phyloP scores from a whole-genome alignment of 1,140 invertebrate genomes.

The Phymastichus coffea region DNA sequence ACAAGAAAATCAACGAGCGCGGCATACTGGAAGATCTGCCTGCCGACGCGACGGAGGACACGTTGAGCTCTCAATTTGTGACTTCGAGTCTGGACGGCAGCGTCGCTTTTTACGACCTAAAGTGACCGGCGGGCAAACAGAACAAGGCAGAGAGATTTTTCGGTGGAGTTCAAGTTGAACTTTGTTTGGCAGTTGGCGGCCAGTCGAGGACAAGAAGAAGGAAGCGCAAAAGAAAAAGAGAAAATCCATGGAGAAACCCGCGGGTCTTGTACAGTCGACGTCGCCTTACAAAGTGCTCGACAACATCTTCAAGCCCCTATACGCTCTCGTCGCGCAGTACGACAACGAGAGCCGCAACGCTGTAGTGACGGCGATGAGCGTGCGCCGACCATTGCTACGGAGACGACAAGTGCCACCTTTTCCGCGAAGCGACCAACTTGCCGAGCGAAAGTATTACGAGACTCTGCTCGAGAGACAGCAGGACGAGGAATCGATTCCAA shows the following conservation, averaged over 20 bases:
- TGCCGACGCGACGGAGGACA: slow-evolving; percentile 43
- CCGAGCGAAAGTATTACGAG: slow-evolving; percentile 35
- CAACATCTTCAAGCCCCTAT: slow-evolving; percentile 62
- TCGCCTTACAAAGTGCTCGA: slow-evolving; percentile 62
- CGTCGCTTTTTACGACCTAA: slow-evolving; percentile 72
- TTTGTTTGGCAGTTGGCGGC: slow-evolving; percentile 11
- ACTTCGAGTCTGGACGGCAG: slow-evolving; percentile 66
- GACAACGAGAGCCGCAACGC: slow-evolving; percentile 31
- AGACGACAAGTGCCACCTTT: slow-evolving; percentile 31
- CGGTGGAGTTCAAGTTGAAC: no score
- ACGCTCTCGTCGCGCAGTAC: slow-evolving; percentile 45
- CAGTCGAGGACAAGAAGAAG: slow-evolving; percentile 36
- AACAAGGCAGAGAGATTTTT: no score
- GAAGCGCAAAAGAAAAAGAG: slow-evolving; percentile 4
- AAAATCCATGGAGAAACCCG: slow-evolving; percentile 46
- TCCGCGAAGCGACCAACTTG: slow-evolving; percentile 21
- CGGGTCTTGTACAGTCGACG: slow-evolving; percentile 57
- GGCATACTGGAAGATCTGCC: slow-evolving; percentile 57
- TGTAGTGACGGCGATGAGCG: slow-evolving; percentile 39
- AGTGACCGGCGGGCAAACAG: no score
- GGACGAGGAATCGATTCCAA: slow-evolving; percentile 29
- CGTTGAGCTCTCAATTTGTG: slow-evolving; percentile 63
- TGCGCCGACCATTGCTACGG: slow-evolving; percentile 30
- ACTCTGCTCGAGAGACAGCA: slow-evolving; percentile 35
- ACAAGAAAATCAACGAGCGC: slow-evolving; percentile 60